Base-by-base conservation (phyloP, 1,140 invertebrate species). In the Camponotus floridanus region DNA sequence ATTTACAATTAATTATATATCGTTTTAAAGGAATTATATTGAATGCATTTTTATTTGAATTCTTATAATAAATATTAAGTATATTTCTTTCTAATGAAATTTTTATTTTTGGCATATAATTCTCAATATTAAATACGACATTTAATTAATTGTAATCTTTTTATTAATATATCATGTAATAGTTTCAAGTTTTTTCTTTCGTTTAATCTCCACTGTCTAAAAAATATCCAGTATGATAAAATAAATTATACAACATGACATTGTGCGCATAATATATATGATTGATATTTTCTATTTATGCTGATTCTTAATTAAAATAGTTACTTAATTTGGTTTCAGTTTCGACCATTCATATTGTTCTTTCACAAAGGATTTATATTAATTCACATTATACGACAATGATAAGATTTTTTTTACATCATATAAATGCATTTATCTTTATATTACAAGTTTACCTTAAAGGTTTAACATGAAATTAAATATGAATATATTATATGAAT, bases 81-180 rank as follows among this genome's bases (percentile, higher is more conserved):
- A 8, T 13, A 61, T 11, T 21, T 51, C 26, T 48, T 6, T 11
- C 2, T 15, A 21, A 8, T 21, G 62, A 42, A 26, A 57, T 26
- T 67, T 78, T 64, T 45, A 1, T n/a, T n/a, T n/a, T n/a, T 18
- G 4, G 8, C 2, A 13, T 26, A 57, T 7, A 26, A 36, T 67
- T 15, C 1, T 51, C 8, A 3, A 55, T 18, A 33, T 36, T 11
- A 21, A 67, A 55, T 13, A 45, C 21, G 18, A 51, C 3, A 18
- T 51, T 39, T 18, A 67, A 36, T 57, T 36, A 57, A 73, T 73
- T 36, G 33, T 48, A 78, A 33, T 78, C 51, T 78, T 51, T 78
- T 9, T 51, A 13, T 39, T 21, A 21, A 48, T 4, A 21, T n/a
- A 18, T 1, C 1, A 13, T 51, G 4, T 51, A 51, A 18, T 7